Conservation (phyloP, 1,140 invertebrate genomes). For the Caerostris extrusa region DNA sequence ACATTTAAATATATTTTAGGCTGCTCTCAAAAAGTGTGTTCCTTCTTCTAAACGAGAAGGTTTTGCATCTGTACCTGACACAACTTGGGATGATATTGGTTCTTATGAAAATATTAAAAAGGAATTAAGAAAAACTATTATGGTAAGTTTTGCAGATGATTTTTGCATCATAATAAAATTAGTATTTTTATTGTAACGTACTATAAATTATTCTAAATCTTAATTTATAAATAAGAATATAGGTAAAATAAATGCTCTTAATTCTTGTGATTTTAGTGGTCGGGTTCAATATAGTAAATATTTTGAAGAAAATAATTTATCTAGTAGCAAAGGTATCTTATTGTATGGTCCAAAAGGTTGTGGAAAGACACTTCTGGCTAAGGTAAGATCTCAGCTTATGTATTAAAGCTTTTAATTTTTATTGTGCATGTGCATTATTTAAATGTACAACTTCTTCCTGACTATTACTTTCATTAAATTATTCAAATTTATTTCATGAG, state of each 20-base stretch:
- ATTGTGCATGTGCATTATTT: background rate
- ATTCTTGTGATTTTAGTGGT: constrained; percentile 84
- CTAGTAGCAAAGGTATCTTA: constrained; percentile 91
- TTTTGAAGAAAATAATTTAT: constrained; percentile 89
- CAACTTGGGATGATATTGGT: constrained; percentile 98
- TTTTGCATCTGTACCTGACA: constrained; percentile 97
- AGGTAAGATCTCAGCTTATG: constrained; percentile 83
- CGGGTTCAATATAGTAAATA: constrained; percentile 92
- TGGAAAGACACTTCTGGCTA: constrained; percentile 95
- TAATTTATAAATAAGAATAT: too few species aligned
- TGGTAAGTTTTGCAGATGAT: constrained; percentile 81
- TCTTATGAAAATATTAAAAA: constrained; percentile 93
- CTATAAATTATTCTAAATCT: too few species aligned
- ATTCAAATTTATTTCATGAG: background rate
- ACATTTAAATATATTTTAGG: constrained; percentile 83
- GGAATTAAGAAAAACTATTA: constrained; percentile 93
- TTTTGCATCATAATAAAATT: background rate
- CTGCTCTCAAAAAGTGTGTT: constrained; percentile 64
- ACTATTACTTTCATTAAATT: too few species aligned
- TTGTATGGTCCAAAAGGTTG: constrained; percentile 96
- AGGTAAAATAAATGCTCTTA: background rate
- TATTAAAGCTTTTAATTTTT: background rate
- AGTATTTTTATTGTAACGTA: too few species aligned
- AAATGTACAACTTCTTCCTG: background rate
- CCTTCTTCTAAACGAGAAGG: constrained; percentile 91